Evolutionary conservation across 2,113 vertebrate genomes (phyloP).

Genomic region (Tachuris rubrigastra): DNA sequence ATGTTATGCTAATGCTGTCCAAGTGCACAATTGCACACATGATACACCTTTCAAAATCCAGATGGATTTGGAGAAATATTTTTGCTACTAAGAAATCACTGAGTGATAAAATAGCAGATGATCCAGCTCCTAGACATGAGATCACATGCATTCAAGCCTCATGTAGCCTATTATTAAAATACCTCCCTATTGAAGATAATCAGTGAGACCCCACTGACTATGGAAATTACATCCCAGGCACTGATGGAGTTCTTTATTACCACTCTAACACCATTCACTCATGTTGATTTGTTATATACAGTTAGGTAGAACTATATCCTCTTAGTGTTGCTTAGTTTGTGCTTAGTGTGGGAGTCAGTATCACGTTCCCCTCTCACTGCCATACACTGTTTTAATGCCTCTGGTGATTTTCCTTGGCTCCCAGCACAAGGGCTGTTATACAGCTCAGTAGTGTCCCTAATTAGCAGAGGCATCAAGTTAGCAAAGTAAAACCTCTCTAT

Average conservation of each 20-base stretch:
- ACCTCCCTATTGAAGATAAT: background rate
- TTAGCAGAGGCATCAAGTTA: slow-evolving; percentile 5
- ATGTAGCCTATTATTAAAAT: background rate
- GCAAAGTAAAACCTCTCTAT: background rate
- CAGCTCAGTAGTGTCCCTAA: background rate
- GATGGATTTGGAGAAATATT: background rate
- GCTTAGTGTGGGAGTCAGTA: background rate
- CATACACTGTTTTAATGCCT: accelerated
- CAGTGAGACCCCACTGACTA: background rate
- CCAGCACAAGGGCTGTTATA: background rate
- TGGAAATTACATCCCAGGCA: background rate
- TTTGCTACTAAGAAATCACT: background rate
- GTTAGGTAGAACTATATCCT: background rate
- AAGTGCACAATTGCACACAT: background rate
- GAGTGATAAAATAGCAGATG: background rate
- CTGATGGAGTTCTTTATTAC: background rate
- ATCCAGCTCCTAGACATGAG: background rate
- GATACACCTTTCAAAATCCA: background rate
- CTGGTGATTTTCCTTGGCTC: background rate
- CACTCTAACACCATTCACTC: background rate
- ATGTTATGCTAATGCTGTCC: background rate
- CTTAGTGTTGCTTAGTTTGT: background rate
- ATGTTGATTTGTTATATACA: background rate
- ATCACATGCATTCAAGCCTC: background rate
- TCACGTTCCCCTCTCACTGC: accelerated